A percentile compares a stretch with the other conserved stretches of the same genome.
Conservation (phyloP, 1,140 invertebrate species). For the Cydia fagiglandana region DNA sequence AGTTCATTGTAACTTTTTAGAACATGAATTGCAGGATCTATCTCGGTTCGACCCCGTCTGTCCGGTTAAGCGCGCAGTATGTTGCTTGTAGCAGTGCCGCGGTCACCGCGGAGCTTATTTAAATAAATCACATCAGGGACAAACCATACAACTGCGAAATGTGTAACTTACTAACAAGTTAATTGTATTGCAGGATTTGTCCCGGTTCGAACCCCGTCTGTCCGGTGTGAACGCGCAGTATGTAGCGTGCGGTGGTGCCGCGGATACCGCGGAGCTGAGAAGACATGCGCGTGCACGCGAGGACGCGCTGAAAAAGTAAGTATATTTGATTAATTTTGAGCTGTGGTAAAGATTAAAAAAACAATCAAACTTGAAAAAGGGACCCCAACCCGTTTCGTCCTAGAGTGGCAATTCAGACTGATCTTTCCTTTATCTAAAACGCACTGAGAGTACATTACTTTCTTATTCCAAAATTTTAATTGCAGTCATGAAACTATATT, state of each 20-base stretch:
- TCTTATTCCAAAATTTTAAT: too few species aligned
- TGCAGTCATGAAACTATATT: too few species aligned
- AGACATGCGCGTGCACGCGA: constrained; percentile 88
- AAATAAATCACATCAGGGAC: constrained; percentile 31
- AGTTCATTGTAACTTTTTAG: background rate
- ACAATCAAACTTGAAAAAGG: too few species aligned
- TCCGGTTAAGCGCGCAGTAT: background rate
- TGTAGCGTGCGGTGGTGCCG: constrained; percentile 83
- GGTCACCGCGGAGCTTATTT: background rate
- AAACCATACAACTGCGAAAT: background rate
- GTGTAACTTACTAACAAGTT: background rate
- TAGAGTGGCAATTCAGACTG: too few species aligned
- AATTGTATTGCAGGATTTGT: constrained; percentile 81
- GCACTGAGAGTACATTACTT: too few species aligned
- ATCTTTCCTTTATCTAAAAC: too few species aligned
- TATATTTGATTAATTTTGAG: background rate
- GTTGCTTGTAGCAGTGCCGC: background rate
- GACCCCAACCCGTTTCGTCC: too few species aligned
- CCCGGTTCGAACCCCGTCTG: constrained; percentile 83
- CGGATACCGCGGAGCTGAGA: constrained; percentile 81
- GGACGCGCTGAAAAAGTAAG: constrained; percentile 88
- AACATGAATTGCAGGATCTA: constrained; percentile 80
- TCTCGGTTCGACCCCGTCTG: background rate
- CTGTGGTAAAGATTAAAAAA: too few species aligned
- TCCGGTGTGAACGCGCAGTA: constrained; percentile 87